These are phyloP conservation scores for Nephrotoma appendiculata DNA, from an alignment of 2,888 invertebrate genomes.

Conservation along the genomic window DNA sequence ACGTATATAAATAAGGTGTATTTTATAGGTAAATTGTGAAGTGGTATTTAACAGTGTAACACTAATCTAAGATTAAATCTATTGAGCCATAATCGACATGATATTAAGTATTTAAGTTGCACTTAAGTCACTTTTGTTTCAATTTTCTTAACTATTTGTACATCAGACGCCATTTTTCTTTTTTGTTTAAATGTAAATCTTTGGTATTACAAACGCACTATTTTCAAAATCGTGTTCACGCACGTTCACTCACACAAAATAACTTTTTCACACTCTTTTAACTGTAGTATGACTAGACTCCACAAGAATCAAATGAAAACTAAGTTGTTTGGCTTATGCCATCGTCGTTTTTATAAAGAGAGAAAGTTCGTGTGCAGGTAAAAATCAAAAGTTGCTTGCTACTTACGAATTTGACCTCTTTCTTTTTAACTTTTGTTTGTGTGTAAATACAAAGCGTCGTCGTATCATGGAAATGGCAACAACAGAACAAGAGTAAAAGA, in stretches of 20 bases:
- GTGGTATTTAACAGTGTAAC: not conserved
- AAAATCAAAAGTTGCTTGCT: not conserved
- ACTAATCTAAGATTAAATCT: not conserved
- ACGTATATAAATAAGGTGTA: not conserved
- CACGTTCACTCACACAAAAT: not conserved
- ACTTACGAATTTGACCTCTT: not conserved
- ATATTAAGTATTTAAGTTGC: not conserved
- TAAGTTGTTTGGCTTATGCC: not conserved
- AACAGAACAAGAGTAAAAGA: not conserved
- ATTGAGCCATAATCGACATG: not conserved
- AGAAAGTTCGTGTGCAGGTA: not conserved
- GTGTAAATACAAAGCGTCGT: not conserved
- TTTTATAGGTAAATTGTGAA: not conserved
- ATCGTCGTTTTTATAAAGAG: not conserved
- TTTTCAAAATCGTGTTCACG: not conserved
- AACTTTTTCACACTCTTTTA: not conserved
- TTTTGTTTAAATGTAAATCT: not conserved
- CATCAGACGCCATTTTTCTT: not conserved
- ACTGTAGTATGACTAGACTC: not conserved
- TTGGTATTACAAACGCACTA: not conserved
- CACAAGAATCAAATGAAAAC: not conserved
- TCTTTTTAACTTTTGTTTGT: not conserved
- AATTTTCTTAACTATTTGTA: conserved; percentile 2
- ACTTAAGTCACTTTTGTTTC: not conserved
- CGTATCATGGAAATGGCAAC: not conserved